These are phyloP conservation scores for Peucedramus taeniatus DNA, from an alignment of 2,113 vertebrate genomes.

Conservation along the genomic window DNA sequence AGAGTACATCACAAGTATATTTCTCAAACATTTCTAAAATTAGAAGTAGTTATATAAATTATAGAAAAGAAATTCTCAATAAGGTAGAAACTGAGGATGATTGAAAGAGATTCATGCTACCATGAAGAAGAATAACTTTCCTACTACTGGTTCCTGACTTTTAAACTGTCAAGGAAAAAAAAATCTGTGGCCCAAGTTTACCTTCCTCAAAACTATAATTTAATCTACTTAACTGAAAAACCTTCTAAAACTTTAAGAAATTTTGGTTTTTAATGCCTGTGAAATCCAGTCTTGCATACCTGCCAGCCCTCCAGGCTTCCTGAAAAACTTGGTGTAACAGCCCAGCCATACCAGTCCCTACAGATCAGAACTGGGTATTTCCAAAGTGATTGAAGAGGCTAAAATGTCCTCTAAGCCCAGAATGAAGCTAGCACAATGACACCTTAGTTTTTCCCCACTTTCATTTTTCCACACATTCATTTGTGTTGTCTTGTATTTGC, in stretches of 20 bases:
- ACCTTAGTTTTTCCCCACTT: not conserved
- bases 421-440: not conserved
- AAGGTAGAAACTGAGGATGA: fast-evolving
- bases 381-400: not conserved
- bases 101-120: not conserved
- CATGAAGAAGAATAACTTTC: not conserved
- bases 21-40: not conserved
- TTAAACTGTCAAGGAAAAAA: not conserved
- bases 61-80: not conserved
- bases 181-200: not conserved
- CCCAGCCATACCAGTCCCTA: not conserved
- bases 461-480: not conserved
- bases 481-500: not conserved
- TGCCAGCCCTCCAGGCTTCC: not conserved
- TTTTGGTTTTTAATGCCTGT: not conserved
- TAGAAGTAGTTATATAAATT: not conserved
- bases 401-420: not conserved
- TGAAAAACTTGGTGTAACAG: not conserved
- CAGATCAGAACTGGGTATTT: not conserved
- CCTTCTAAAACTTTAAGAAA: not conserved
- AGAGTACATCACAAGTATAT: not conserved
- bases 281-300: not conserved
- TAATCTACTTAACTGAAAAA: not conserved
- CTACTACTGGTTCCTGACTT: not conserved
- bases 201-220: not conserved